Conservation (phyloP, 2,797 vertebrate species). For the Eospalax fontanierii region DNA sequence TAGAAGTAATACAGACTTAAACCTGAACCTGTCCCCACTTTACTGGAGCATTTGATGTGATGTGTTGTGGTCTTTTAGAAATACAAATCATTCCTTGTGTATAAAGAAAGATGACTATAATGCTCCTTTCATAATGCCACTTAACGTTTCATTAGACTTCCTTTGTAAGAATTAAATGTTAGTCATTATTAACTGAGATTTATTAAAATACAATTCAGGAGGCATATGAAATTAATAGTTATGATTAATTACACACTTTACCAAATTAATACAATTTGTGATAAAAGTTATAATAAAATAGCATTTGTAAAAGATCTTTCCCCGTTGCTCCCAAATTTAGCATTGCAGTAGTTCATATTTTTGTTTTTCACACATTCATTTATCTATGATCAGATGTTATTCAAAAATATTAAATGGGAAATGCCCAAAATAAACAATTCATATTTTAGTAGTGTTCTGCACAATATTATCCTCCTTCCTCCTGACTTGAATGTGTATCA, state of each 20-base stretch:
- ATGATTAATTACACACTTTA: constrained; percentile 15
- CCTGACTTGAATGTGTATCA: not conserved
- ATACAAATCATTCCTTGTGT: not conserved
- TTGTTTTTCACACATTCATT: not conserved
- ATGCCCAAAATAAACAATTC: not conserved
- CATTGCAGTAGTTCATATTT: not conserved
- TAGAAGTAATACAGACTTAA: not conserved
- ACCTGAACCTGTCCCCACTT: not conserved
- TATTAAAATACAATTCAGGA: constrained; percentile 35
- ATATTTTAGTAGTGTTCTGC: not conserved
- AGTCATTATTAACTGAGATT: not conserved
- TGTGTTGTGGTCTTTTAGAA: not conserved
- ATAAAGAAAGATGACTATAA: not conserved
- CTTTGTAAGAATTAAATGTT: constrained; percentile 11
- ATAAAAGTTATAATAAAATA: constrained; percentile 36
- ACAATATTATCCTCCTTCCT: not conserved
- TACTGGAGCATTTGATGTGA: not conserved
- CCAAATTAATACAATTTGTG: constrained; percentile 38
- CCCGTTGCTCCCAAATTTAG: not conserved
- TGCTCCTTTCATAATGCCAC: not conserved
- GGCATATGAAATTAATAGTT: constrained; percentile 33
- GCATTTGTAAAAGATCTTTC: constrained; percentile 12
- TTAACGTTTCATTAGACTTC: not conserved
- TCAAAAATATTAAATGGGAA: not conserved
- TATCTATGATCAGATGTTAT: not conserved